phyloP scores from a whole-genome alignment of 2,113 vertebrate genomes.

The Leucosticte australis region DNA sequence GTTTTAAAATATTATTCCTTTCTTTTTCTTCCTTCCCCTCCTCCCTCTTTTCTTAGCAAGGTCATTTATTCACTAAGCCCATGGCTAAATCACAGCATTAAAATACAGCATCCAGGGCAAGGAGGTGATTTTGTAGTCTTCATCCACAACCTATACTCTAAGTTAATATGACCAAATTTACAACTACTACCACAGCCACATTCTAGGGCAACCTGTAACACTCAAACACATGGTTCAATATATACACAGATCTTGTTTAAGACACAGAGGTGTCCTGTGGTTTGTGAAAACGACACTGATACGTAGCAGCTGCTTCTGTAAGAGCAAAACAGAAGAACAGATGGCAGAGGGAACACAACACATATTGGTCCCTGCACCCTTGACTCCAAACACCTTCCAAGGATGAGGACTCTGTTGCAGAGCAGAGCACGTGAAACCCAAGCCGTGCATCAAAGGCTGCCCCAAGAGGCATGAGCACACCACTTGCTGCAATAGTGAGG shows the following conservation, averaged over 20 bases:
- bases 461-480: accelerated
- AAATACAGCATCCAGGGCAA: not conserved
- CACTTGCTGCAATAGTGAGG: accelerated
- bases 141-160: not conserved
- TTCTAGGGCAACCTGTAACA: not conserved
- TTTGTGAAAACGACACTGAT: not conserved
- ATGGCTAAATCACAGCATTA: not conserved
- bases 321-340: not conserved
- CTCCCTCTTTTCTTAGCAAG: not conserved
- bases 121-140: not conserved
- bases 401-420: not conserved
- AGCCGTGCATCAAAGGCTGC: accelerated
- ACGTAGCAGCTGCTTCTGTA: not conserved
- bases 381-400: not conserved
- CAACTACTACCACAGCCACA: not conserved
- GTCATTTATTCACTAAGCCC: not conserved
- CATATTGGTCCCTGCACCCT: accelerated
- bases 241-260: accelerated
- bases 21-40: not conserved
- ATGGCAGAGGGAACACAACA: not conserved
- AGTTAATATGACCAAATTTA: not conserved
- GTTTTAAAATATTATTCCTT: not conserved
- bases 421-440: accelerated
- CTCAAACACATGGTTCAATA: accelerated
- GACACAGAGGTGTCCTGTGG: not conserved